Base-by-base conservation (phyloP, 1,140 invertebrate species). In the Achroia grisella region DNA sequence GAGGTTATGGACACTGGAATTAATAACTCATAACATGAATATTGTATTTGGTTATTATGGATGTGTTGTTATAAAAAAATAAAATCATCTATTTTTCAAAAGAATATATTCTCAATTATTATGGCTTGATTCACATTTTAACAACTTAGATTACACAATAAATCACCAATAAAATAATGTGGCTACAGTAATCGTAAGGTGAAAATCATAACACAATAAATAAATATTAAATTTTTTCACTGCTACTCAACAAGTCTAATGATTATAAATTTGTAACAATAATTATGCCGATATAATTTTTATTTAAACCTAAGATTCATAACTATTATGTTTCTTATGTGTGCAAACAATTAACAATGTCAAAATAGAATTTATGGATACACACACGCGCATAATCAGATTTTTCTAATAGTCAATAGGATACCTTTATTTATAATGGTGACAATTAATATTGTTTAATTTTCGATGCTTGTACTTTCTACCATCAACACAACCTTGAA, bases 61-160 rank as follows among this genome's bases (percentile, higher is more conserved):
- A 36, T 44, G 40, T 50, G 62, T 63, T 30, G 42, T 27, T 42
- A 31, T 31, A 35, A 47, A 14, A 4, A 69, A 74, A 72, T 71
- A 73, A 62, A 51, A 64, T 44, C 52, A n/a, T 32, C 37, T 41
- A 63, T 74, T 85, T 78, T 62, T 81, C 72, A 79, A 82, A 85
- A 85, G 69, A 85, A 82, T 82, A 83, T 85, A 85, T 76, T 82
- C 67, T 78, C 70, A 78, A 72, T 85, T 84, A 82, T 84, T 84
- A 84, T 84, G 80, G 80, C 80, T 84, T 80, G 74, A 77, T 80
- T 83, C 79, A 81, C 69, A 81, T 74, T 79, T 75, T 76, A 84
- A 84, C 77, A 84, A 84, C 78, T 84, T 84, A 84, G 65, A 80
- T 76, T 79, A 83, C 62, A 73, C 70, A 77, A 80, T 75, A 77